Evolutionary conservation across 2,888 invertebrate species (phyloP).

Genomic region (Horisme vitalbata): DNA sequence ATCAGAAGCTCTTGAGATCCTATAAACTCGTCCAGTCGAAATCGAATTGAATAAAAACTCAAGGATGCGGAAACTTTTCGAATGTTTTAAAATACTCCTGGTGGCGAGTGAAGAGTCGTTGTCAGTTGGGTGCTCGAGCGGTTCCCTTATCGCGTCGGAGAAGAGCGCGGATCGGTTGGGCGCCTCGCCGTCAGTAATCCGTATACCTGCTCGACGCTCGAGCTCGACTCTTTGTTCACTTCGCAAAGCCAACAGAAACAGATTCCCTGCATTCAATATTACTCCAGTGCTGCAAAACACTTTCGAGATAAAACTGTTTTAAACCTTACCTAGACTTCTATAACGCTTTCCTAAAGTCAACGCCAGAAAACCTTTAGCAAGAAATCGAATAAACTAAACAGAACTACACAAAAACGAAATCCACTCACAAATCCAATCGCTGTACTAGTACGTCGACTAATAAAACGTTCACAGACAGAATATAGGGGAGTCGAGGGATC

Average conservation of each 20-base stretch:
- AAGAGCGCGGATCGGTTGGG: constrained; percentile 37
- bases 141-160: constrained; percentile 36
- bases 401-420: constrained; percentile 29
- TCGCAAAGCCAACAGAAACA: constrained; percentile 48
- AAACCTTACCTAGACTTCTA: constrained; percentile 34
- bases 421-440: constrained; percentile 50
- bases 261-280: constrained; percentile 44
- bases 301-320: constrained; percentile 6
- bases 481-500: constrained; percentile 72
- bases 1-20: too few species aligned
- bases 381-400: constrained; percentile 20
- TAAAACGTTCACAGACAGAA: constrained; percentile 76
- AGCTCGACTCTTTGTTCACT: constrained; percentile 68
- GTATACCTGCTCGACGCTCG: constrained; percentile 68
- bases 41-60: too few species aligned
- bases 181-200: constrained; percentile 60
- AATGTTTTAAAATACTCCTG: too few species aligned
- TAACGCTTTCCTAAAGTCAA: constrained; percentile 53
- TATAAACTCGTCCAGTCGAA: too few species aligned
- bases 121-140: constrained; percentile 46
- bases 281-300: constrained; percentile 10
- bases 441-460: constrained; percentile 70
- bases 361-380: constrained; percentile 30
- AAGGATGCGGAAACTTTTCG: too few species aligned
- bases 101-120: constrained; percentile 36